A percentile compares a stretch with the other conserved stretches of the same genome.
These are phyloP conservation scores for Spizaetus ornatus DNA, from an alignment of 2,113 vertebrate genomes.

Conservation along the genomic window DNA sequence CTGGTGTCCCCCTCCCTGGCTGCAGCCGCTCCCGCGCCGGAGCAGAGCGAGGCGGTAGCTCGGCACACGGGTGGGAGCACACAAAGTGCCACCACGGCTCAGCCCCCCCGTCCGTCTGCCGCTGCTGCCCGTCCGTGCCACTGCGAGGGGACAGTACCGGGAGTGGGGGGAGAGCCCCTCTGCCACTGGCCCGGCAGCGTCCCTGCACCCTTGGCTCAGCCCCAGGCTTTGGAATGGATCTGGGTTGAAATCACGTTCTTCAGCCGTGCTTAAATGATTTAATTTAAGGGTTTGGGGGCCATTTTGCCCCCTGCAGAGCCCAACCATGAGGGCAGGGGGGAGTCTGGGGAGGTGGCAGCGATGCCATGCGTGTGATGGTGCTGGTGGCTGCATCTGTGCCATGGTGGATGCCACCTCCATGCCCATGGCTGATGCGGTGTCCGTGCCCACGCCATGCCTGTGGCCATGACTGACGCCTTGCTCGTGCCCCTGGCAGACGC, in stretches of 20 bases:
- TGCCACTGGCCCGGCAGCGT: rapidly evolving
- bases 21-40: not conserved
- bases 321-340: not conserved
- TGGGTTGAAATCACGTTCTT: rapidly evolving
- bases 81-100: not conserved
- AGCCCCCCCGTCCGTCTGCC: not conserved
- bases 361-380: not conserved
- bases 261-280: not conserved
- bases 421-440: not conserved
- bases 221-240: not conserved
- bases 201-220: not conserved
- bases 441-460: not conserved
- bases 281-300: not conserved
- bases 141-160: not conserved
- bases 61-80: not conserved
- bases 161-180: not conserved
- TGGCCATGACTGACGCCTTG: not conserved
- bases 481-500: not conserved
- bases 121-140: rapidly evolving
- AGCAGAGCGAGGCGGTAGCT: rapidly evolving
- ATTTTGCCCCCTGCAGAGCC: not conserved
- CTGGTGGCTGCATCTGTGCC: not conserved
- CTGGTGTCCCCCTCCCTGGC: not conserved
- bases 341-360: not conserved
- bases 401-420: not conserved